Evolutionary conservation across 2,797 vertebrate species (phyloP), one percentile per base, ranked within the genome.

Genomic region (Triplophysa yarkandensis): DNA sequence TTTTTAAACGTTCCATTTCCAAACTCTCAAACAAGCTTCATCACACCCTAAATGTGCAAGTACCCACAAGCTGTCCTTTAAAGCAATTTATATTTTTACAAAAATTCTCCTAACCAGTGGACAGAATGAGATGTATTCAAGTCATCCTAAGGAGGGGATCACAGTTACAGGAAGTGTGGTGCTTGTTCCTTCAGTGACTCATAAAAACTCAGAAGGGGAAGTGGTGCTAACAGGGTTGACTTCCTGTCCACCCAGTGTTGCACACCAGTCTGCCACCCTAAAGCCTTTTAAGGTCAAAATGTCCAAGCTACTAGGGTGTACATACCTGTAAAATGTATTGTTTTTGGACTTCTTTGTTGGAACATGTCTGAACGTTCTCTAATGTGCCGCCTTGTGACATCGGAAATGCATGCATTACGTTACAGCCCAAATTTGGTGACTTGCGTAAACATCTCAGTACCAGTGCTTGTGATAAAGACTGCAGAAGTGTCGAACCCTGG

Each of bases 1-100:
- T 83, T 83, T 76, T 78, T 80, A 83, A 74, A 46, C 34, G 77
- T 63, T 77, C 76, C 76, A 80, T 61, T 83, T 83, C 43, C 41
- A n/a, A 44, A 54, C 44, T 76, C 48, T 50, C 30, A 69, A 78
- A 66, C 39, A 68, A 61, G 27, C 52, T 74, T 48, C 58, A 52
- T 55, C 52, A 66, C 27, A 58, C 58, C 11, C 36, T 14, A 78
- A 50, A 30, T 9, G 13, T 58, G 36, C 23, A 19, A 21, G 63
- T 11, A 27, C 65, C 55, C 36, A 65, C 23, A 21, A 61, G 65
- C 66, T 28, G 16, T 10, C 19, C 43, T 69, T 50, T 44, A 77
- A 46, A 13, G 9, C n/a, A 17, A 7, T 13, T 23, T 52, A 23
- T 44, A n/a, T 44, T 44, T 39, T 48, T 60, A 43, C 54, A 57